These are phyloP conservation scores for Cephus nigrinus DNA, from an alignment of 2,888 invertebrate species.

Conservation along the genomic window DNA sequence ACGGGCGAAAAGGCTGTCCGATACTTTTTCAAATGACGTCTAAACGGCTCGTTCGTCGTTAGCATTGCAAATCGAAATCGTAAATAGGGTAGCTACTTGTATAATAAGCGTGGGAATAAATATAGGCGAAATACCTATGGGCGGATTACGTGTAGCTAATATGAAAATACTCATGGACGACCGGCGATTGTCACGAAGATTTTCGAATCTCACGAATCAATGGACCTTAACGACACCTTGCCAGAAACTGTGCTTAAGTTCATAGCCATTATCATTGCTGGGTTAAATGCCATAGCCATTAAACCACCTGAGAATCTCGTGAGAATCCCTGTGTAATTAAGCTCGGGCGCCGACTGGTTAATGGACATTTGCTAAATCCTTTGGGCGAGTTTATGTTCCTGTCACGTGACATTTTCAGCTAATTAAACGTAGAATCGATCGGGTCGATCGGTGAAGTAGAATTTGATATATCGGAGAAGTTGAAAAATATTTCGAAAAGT, in stretches of 20 bases:
- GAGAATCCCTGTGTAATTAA: not conserved
- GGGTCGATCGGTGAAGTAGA: not conserved
- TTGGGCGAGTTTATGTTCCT: not conserved
- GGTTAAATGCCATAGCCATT: not conserved
- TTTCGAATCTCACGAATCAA: not conserved
- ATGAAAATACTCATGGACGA: not conserved
- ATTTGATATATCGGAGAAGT: not conserved
- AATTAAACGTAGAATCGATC: not conserved
- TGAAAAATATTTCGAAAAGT: not conserved
- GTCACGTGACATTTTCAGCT: not conserved
- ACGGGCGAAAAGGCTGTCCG: conserved; percentile 36
- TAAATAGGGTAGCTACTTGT: conserved; percentile 30
- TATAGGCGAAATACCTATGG: not conserved
- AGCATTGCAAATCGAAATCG: conserved; percentile 52
- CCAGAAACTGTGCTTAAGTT: not conserved
- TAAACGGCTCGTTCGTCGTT: conserved; percentile 48
- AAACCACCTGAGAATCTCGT: not conserved
- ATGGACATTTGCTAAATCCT: not conserved
- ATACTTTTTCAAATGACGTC: conserved; percentile 48
- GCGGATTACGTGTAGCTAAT: not conserved
- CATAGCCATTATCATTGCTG: not conserved
- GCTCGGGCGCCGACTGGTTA: not conserved
- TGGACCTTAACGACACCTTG: not conserved
- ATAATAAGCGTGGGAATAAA: conserved; percentile 4
- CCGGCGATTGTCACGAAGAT: not conserved